Conservation (phyloP, 64 coral and sea anemone genomes). For the Actinia tenebrosa region DNA sequence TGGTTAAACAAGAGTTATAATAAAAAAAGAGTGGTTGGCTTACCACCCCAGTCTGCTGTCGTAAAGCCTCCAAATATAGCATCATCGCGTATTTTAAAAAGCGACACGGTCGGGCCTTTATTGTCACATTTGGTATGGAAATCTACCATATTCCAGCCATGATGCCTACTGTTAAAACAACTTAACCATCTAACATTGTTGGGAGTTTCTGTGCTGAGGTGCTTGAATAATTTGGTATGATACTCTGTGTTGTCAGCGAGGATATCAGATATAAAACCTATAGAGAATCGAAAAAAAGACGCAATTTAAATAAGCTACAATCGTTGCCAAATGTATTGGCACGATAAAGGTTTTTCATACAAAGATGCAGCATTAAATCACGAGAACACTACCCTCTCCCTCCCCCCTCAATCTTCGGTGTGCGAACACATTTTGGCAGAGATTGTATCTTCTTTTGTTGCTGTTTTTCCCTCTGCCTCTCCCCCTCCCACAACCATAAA, state of each 20-base stretch:
- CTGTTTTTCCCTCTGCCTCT: too few species aligned
- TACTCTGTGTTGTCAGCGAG: neutral
- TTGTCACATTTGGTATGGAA: constrained; percentile 28
- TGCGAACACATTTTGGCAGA: too few species aligned
- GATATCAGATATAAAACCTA: constrained; percentile 40
- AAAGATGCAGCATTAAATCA: too few species aligned
- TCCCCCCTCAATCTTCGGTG: too few species aligned
- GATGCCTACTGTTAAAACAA: constrained; percentile 12
- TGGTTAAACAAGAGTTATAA: neutral
- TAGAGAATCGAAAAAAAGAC: neutral
- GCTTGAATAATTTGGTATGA: neutral
- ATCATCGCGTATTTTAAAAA: constrained; percentile 12
- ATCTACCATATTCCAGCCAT: constrained; percentile 21
- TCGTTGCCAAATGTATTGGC: too few species aligned
- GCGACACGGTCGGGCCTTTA: constrained; percentile 31
- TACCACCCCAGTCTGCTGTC: constrained; percentile 20
- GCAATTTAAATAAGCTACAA: neutral
- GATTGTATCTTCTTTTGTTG: too few species aligned
- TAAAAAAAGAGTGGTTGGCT: neutral
- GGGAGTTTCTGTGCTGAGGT: neutral
- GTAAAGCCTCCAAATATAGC: constrained; percentile 42
- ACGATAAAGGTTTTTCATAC: too few species aligned
- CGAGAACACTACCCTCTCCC: too few species aligned
- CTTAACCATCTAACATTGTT: constrained; percentile 15
- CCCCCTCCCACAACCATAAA: too few species aligned